Conservation (phyloP, 2,113 vertebrate genomes). For the Hippoglossus stenolepis region DNA sequence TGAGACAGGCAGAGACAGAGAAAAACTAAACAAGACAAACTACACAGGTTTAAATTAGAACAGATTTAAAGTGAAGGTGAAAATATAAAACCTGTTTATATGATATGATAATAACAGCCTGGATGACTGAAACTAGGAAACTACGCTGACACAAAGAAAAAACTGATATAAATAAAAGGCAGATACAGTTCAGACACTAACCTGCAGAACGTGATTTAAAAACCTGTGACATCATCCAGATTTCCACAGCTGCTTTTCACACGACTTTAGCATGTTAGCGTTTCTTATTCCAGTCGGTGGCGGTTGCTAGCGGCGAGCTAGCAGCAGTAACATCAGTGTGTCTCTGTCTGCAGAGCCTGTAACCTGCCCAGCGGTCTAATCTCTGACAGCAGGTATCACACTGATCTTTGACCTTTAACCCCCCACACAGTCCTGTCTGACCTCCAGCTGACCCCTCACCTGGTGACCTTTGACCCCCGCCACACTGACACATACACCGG, state of each 20-base stretch:
- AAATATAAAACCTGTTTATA: too few species aligned
- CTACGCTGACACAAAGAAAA: too few species aligned
- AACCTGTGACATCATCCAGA: neutral
- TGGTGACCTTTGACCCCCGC: constrained; percentile 42
- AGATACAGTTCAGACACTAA: too few species aligned
- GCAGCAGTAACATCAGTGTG: constrained; percentile 57
- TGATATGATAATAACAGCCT: too few species aligned
- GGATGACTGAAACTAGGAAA: too few species aligned
- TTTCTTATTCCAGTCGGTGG: neutral
- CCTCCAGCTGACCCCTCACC: constrained; percentile 39
- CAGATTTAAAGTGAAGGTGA: too few species aligned
- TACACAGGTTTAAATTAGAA: too few species aligned
- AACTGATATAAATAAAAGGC: too few species aligned
- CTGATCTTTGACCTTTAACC: constrained; percentile 54
- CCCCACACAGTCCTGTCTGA: constrained; percentile 23
- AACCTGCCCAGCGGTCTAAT: constrained; percentile 83
- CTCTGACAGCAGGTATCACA: constrained; percentile 82
- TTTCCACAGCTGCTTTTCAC: neutral
- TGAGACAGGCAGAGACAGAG: constrained; percentile 69
- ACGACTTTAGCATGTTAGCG: constrained; percentile 28
- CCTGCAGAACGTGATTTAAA: neutral
- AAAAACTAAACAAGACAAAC: neutral
- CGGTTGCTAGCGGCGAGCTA: constrained; percentile 29
- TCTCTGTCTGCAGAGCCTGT: constrained; percentile 78
- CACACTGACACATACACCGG: constrained; percentile 36